These are phyloP conservation scores for Clarias macrocephalus DNA, from an alignment of 2,113 vertebrate genomes.

Conservation along the genomic window DNA sequence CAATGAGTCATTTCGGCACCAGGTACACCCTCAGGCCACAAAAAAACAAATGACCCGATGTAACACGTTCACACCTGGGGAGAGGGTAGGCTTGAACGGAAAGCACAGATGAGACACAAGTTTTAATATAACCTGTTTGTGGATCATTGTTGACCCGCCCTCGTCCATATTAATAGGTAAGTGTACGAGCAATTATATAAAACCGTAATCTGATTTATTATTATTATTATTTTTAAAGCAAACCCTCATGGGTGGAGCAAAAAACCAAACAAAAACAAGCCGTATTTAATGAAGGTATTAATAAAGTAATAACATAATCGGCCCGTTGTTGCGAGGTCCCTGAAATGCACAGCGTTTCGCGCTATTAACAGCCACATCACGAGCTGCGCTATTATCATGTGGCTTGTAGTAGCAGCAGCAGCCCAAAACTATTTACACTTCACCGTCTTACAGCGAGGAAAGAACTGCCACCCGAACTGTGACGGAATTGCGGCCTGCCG, in stretches of 20 bases:
- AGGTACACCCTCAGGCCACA: no score
- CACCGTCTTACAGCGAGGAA: constrained; percentile 10
- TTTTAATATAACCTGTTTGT: no score
- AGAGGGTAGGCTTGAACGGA: no score
- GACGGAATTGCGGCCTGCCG: neutral
- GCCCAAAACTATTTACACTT: constrained; percentile 35
- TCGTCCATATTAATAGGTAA: neutral
- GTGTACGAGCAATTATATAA: neutral
- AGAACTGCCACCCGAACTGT: neutral
- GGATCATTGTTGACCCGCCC: no score
- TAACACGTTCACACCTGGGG: no score
- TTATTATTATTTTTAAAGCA: neutral
- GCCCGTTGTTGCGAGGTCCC: neutral
- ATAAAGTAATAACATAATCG: neutral
- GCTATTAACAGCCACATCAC: neutral
- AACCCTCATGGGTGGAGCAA: neutral
- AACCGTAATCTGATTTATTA: neutral
- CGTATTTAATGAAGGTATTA: neutral
- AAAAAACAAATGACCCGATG: no score
- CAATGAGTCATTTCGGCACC: no score
- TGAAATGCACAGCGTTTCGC: neutral
- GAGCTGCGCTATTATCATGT: neutral
- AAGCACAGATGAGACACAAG: no score
- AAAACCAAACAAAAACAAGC: no score
- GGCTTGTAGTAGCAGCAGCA: constrained; percentile 6